phyloP scores from a whole-genome alignment of 2,888 invertebrate species.

The Rotaria macrura region DNA sequence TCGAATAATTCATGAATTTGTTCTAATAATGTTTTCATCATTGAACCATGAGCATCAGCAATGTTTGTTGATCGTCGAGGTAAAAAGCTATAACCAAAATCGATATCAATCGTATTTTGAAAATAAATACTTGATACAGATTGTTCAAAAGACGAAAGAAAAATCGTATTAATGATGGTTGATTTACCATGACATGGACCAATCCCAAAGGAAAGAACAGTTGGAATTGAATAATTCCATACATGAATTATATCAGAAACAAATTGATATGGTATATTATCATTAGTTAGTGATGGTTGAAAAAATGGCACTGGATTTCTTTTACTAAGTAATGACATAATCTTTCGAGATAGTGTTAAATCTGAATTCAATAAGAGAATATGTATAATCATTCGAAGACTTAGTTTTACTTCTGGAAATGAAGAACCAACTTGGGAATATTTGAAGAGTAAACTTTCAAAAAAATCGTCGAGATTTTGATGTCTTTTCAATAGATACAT shows the following conservation, averaged over 20 bases:
- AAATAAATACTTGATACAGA: not conserved
- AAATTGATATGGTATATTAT: not conserved
- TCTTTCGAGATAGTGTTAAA: not conserved
- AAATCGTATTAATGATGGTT: not conserved
- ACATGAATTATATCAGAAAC: not conserved
- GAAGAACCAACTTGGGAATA: no score
- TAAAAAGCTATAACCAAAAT: not conserved
- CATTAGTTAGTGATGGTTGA: not conserved
- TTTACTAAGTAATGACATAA: not conserved
- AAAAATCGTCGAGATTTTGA: slow-evolving; percentile 12
- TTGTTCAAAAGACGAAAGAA: not conserved
- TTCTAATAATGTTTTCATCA: not conserved
- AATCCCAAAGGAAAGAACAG: not conserved
- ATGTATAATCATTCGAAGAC: not conserved
- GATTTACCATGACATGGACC: not conserved
- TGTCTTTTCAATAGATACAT: not conserved
- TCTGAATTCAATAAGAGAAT: not conserved
- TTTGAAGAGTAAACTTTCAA: not conserved
- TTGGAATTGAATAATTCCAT: not conserved
- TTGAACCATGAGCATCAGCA: not conserved
- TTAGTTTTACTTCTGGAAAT: no score
- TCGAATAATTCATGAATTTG: not conserved
- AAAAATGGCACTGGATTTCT: not conserved
- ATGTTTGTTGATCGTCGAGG: not conserved
- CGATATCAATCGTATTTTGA: not conserved